Conservation (phyloP, 2,797 vertebrate species). For the Lagorchestes hirsutus region DNA sequence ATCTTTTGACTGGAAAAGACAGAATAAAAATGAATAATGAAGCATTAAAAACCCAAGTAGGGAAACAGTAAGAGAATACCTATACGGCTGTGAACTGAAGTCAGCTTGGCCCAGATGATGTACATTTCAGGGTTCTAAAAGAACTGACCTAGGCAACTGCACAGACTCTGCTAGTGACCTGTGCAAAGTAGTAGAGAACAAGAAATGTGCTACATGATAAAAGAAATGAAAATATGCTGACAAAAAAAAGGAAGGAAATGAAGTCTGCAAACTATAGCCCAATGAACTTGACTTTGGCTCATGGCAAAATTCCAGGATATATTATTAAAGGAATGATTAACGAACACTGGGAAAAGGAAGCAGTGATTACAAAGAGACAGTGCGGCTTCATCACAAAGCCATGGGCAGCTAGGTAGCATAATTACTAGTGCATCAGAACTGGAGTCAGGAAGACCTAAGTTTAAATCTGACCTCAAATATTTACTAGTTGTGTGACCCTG, state of each 20-base stretch:
- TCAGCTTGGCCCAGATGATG: not conserved
- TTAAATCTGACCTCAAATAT: not conserved
- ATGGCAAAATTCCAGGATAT: not conserved
- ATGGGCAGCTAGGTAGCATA: not conserved
- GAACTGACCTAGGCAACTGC: not conserved
- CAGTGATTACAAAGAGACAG: not conserved
- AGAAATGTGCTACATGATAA: not conserved
- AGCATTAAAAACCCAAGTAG: not conserved
- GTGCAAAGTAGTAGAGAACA: not conserved
- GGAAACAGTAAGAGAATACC: not conserved
- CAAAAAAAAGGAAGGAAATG: not conserved
- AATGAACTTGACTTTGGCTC: not conserved
- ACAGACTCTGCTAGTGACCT: not conserved
- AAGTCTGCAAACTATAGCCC: not conserved
- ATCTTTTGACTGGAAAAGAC: not conserved
- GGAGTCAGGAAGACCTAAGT: not conserved
- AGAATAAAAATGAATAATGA: not conserved
- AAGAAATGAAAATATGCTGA: not conserved
- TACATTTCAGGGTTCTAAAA: not conserved
- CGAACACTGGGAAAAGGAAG: not conserved
- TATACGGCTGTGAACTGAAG: not conserved
- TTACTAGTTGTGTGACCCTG: not conserved
- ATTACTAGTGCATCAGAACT: not conserved
- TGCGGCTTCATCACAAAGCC: not conserved
- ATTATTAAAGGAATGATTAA: conserved; percentile 9